Evolutionary conservation across 1,140 invertebrate genomes (phyloP), one percentile per base, ranked within the genome.

Genomic region (Drosophila quadrilineata): DNA sequence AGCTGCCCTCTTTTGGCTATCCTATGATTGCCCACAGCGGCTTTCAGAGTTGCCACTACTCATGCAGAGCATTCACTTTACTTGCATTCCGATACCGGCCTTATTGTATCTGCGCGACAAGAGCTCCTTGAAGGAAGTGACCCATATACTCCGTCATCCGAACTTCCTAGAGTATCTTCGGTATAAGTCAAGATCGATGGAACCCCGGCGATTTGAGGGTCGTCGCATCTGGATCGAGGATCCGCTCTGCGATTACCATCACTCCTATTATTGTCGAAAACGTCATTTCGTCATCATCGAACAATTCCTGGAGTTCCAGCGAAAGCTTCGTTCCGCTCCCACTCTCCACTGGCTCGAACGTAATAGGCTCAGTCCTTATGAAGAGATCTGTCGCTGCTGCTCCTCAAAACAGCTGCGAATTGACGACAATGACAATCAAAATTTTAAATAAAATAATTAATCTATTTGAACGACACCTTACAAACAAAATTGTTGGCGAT

Each of bases 191-290:
- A n/a, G n/a, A n/a, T n/a, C n/a, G n/a, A n/a, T n/a, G n/a, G n/a
- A n/a, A n/a, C n/a, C n/a, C n/a, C n/a, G n/a, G n/a, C n/a, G n/a
- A n/a, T n/a, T n/a, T n/a, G n/a, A n/a, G n/a, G n/a, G n/a, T 14
- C 60, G 46, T 2, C 67, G 67, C 35, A 65, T 54, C 16, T 70
- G 67, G 62, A 31, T 70, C 2, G 65, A 41, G 8, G 67, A 70
- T 31, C 10, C 12, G 0, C 8, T 53, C 0, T 53, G 62, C n/a
- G 14, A 10, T 0, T 66, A 66, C 29, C 67, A 70, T 46, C 67
- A 70, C 4, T 53, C 59, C n/a, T 29, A 29, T 3, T 40, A 54
- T 2, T 66, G 62, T n/a, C 33, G 22, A 5, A 14, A 26, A 2
- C 62, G 67, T n/a, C 53, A 59, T 6, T 58, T 29, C n/a, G 14